These are phyloP conservation scores for Archocentrus centrarchus DNA, from an alignment of 2,113 vertebrate species.

Conservation along the genomic window DNA sequence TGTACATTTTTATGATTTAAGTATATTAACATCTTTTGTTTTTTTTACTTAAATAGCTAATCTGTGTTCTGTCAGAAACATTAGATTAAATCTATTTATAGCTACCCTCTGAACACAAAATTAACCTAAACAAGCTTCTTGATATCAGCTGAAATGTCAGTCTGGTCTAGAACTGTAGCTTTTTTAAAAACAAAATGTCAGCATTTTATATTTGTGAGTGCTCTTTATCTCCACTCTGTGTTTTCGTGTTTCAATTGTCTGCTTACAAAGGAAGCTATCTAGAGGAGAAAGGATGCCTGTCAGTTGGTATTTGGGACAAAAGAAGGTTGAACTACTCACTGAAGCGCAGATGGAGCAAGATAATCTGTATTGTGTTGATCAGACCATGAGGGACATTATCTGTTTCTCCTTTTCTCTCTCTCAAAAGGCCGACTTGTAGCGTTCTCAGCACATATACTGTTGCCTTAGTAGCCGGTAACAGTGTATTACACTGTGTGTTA, in stretches of 20 bases:
- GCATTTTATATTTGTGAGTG: neutral
- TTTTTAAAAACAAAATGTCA: conserved; percentile 26
- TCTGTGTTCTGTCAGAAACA: neutral
- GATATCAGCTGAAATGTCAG: neutral
- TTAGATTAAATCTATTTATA: neutral
- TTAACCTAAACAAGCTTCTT: neutral
- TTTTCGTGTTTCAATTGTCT: conserved; percentile 28
- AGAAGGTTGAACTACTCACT: conserved; percentile 17
- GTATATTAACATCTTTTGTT: neutral
- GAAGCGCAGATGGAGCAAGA: conserved; percentile 21
- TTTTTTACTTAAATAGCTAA: neutral
- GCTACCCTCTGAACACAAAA: neutral
- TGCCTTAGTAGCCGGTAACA: neutral
- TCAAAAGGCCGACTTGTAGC: neutral
- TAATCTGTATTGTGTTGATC: conserved; percentile 24
- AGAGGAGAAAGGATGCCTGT: neutral
- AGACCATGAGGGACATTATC: neutral
- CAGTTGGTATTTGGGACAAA: conserved; percentile 30
- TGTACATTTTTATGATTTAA: neutral
- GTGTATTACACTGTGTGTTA: neutral
- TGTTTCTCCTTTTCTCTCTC: neutral
- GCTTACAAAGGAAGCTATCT: conserved; percentile 13
- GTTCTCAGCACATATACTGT: neutral
- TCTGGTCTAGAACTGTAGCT: neutral
- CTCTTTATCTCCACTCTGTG: neutral